These are phyloP conservation scores for Barbus barbus DNA, from an alignment of 2,113 vertebrate species.

Conservation along the genomic window DNA sequence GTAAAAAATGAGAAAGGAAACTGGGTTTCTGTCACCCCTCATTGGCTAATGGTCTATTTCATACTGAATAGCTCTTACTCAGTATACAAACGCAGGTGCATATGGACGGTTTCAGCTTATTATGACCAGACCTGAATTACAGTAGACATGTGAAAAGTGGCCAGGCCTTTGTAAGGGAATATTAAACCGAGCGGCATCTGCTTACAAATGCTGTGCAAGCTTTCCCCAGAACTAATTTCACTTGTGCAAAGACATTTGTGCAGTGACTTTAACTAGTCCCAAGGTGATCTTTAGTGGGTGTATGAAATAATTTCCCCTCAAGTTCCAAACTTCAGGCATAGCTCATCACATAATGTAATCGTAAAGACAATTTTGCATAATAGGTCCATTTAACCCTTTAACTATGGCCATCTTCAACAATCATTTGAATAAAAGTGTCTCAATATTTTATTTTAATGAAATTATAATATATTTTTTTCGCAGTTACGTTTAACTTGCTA, in stretches of 20 bases:
- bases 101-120: slow-evolving; percentile 1
- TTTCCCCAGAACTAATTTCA: neutral
- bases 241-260: neutral
- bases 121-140: slow-evolving; percentile 6
- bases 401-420: neutral
- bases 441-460: too few species aligned
- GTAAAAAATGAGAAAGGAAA: slow-evolving; percentile 16
- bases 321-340: neutral
- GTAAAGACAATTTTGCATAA: neutral
- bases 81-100: slow-evolving; percentile 13
- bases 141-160: slow-evolving; percentile 1
- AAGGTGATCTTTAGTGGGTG: neutral
- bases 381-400: neutral
- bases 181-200: neutral
- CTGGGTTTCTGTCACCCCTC: slow-evolving; percentile 45
- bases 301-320: neutral
- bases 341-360: neutral
- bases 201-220: neutral
- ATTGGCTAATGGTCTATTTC: slow-evolving; percentile 42
- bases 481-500: too few species aligned
- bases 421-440: neutral
- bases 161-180: neutral
- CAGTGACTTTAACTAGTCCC: neutral
- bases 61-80: slow-evolving; percentile 23
- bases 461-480: too few species aligned